Evolutionary conservation across 2,113 vertebrate species (phyloP).

Genomic region (Oreotragus oreotragus): DNA sequence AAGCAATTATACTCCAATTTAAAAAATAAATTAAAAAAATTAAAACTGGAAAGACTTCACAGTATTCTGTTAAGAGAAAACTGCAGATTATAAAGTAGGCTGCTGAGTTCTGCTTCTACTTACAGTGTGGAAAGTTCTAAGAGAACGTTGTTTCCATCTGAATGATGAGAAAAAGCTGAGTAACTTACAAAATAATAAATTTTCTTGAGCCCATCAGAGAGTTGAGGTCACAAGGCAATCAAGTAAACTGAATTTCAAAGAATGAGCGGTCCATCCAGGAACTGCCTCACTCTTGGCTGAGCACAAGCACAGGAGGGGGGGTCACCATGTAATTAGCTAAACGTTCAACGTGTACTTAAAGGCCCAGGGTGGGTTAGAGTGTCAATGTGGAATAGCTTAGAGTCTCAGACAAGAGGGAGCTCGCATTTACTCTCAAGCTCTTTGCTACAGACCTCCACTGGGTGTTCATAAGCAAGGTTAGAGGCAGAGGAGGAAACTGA

Average conservation of each 20-base stretch:
- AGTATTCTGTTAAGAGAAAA: background rate
- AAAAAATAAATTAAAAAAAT: background rate
- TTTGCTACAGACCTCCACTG: background rate
- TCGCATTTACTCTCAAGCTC: background rate
- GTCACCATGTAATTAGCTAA: background rate
- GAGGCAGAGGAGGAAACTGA: background rate
- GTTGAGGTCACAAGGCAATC: background rate
- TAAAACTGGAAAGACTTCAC: background rate
- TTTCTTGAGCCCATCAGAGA: background rate
- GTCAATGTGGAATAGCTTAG: background rate
- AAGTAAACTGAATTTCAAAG: constrained; percentile 8
- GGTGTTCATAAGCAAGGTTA: background rate
- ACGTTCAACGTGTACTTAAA: background rate
- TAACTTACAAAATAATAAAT: background rate
- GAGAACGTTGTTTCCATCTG: background rate
- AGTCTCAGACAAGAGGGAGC: background rate
- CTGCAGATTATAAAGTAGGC: background rate
- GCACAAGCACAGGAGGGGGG: background rate
- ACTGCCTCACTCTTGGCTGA: background rate
- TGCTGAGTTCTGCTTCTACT: background rate
- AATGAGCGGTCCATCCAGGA: background rate
- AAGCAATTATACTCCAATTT: background rate
- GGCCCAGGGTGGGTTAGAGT: background rate
- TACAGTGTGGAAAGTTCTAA: background rate
- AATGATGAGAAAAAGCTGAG: background rate